Conservation (phyloP, 2,797 vertebrate species). For the Pipistrellus kuhlii region DNA sequence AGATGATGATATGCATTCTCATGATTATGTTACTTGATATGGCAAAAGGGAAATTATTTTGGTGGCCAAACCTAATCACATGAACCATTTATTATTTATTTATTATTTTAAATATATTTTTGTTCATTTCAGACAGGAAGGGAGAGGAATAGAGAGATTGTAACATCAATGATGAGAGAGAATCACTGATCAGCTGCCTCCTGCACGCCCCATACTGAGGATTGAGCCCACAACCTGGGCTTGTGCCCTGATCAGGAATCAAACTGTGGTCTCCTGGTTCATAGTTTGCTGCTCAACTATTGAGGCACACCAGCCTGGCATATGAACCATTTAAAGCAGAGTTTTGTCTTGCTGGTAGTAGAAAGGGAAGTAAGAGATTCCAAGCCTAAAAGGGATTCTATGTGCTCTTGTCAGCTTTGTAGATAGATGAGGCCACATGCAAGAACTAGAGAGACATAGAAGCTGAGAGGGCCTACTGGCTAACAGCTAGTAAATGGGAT, state of each 20-base stretch:
- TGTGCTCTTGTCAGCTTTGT: background rate
- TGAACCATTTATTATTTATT: background rate
- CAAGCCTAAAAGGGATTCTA: background rate
- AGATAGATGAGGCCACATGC: background rate
- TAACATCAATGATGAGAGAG: no score
- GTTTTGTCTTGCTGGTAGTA: background rate
- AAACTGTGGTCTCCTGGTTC: no score
- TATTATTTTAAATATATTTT: no score
- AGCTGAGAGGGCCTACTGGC: background rate
- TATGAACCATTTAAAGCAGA: background rate
- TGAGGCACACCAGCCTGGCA: no score
- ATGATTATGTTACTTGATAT: background rate
- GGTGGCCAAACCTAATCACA: background rate
- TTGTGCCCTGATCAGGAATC: no score
- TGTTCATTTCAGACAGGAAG: no score
- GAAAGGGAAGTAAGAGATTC: background rate
- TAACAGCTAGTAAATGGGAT: background rate
- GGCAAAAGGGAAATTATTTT: slow-evolving; percentile 2
- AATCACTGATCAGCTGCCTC: no score
- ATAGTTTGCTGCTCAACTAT: no score
- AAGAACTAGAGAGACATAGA: background rate
- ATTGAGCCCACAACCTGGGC: no score
- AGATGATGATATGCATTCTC: background rate
- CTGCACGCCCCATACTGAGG: no score
- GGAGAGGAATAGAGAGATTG: no score